These are phyloP conservation scores for Alosa sapidissima DNA, from an alignment of 2,797 vertebrate genomes.

Conservation along the genomic window DNA sequence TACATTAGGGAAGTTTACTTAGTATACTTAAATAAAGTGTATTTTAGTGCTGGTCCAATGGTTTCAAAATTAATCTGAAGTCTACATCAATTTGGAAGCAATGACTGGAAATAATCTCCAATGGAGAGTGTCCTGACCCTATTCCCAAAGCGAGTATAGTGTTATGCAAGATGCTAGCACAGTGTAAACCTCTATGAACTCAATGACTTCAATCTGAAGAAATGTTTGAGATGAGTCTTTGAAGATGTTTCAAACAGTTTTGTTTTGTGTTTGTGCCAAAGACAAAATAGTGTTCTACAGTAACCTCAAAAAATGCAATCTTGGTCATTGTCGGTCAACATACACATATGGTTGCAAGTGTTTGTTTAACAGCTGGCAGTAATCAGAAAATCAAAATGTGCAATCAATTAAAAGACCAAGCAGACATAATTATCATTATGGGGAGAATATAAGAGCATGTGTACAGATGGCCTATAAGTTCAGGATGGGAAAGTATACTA, in stretches of 20 bases:
- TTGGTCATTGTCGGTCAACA: neutral
- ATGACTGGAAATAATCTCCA: no score
- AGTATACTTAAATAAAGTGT: no score
- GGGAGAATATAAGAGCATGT: constrained; percentile 42
- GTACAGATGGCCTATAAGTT: constrained; percentile 33
- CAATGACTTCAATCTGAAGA: no score
- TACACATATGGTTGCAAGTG: neutral
- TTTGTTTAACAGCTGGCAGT: constrained; percentile 48
- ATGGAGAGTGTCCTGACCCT: no score
- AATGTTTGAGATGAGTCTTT: neutral
- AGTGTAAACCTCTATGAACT: no score
- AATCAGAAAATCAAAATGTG: constrained; percentile 56
- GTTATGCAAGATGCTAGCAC: no score
- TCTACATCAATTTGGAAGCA: no score
- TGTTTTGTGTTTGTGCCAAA: neutral
- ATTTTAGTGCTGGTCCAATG: no score
- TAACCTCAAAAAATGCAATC: neutral
- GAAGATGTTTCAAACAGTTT: neutral
- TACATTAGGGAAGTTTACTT: no score
- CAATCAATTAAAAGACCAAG: constrained; percentile 61
- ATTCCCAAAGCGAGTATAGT: no score
- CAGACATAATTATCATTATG: constrained; percentile 60
- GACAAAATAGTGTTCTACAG: neutral
- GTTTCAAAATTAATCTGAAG: no score
- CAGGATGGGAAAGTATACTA: constrained; percentile 38